These are phyloP conservation scores for Boleophthalmus pectinirostris DNA, from an alignment of 2,113 vertebrate genomes.

Conservation along the genomic window DNA sequence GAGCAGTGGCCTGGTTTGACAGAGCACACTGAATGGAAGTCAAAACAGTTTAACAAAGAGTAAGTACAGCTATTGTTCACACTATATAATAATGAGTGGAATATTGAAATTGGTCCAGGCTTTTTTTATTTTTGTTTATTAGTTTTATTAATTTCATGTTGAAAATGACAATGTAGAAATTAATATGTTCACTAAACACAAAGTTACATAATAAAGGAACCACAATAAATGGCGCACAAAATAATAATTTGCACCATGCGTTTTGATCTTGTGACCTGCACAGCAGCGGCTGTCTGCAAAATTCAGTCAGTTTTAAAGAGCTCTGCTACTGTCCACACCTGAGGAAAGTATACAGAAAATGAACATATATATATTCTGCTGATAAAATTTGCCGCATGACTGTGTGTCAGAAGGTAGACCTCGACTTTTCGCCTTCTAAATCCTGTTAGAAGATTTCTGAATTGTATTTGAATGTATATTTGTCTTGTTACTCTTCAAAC, in stretches of 20 bases:
- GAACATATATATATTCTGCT: conserved; percentile 55
- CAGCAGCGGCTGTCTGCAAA: conserved; percentile 43
- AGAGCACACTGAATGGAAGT: conserved; percentile 37
- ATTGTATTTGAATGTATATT: conserved; percentile 45
- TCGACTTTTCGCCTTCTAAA: conserved; percentile 16
- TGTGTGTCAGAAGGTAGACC: conserved; percentile 51
- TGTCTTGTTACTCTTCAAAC: conserved; percentile 55
- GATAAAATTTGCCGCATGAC: conserved; percentile 76
- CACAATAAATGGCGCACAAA: no score
- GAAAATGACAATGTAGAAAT: no score
- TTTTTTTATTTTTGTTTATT: background rate
- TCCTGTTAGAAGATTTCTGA: conserved; percentile 57
- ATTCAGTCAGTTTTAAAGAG: conserved; percentile 60
- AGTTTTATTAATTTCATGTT: no score
- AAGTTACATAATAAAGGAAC: no score
- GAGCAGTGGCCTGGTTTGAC: conserved; percentile 32
- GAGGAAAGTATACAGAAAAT: conserved; percentile 39
- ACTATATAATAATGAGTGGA: conserved; percentile 34
- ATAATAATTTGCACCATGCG: background rate
- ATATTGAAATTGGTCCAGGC: conserved; percentile 45
- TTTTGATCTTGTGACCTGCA: conserved; percentile 53
- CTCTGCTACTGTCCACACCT: conserved; percentile 48
- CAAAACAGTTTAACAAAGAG: conserved; percentile 37
- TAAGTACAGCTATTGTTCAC: conserved; percentile 9
- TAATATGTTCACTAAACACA: no score